Base-by-base conservation (phyloP, 2,113 vertebrate genomes). In the Lasiurus cinereus region DNA sequence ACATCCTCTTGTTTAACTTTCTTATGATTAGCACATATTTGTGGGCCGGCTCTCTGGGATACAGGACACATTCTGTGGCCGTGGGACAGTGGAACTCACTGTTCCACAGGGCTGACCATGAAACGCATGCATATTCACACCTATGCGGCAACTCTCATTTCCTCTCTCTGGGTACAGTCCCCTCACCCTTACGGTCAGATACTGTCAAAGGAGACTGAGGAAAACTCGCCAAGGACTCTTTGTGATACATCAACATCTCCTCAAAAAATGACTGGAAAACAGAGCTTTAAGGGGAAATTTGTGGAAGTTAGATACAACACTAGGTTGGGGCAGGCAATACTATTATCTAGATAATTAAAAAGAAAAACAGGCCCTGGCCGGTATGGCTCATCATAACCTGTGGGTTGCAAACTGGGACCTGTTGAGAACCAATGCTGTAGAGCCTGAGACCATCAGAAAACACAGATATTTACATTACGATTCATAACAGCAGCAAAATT, bases 271-370 rank as follows among this genome's bases (percentile, higher is more conserved):
- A 87, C 22, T 64, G 31, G 83, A 85, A 91, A 96, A 85, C 14
- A 83, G 89, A 80, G 59, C 76, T 95, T 89, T 91, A 93, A 76
- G 59, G 39, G 59, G 16, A 94, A 96, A 96, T 54, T 67, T 95
- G 69, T 94, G 39, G 70, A 89, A 69, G 93, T 90, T 39, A 92
- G 43, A 92, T 83, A 91, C 92, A 94, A 95, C 1, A 84, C 76
- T 83, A 92, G 31, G 19, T 72, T 95, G 67, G 56, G 77, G 9
- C 5, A 31, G 33, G 1, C 1, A 89, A 69, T 16, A 73, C 1
- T 3, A 66, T 69, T 36, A 72, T 18, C 82, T 62, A 16, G 18
- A 86, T 79, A 62, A 78, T 56, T 50, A 69, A 43, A 6, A 80
- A 96, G 24, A 36, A 70, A 64, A 76, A 76, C 14, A 74, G 52